Percentiles rank a stretch among this genome's conserved stretches.
phyloP scores from a whole-genome alignment of 92 coral and sea anemone species.

The Pocillopora meandrina region DNA sequence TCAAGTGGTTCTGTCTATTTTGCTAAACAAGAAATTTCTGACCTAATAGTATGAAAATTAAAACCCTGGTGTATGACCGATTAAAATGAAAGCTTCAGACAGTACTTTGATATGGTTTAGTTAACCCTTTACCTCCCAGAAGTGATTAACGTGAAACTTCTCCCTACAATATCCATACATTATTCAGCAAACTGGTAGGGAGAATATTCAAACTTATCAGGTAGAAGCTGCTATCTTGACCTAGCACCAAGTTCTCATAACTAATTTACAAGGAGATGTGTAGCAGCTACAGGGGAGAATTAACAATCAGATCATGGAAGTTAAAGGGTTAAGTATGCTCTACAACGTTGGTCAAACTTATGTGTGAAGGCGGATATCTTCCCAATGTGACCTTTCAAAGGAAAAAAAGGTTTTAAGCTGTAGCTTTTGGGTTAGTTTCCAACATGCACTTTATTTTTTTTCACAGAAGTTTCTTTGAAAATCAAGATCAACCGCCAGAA shows the following conservation, averaged over 20 bases:
- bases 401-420: background rate
- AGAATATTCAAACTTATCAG: too few species aligned
- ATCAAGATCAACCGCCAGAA: conserved; percentile 28
- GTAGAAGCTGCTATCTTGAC: too few species aligned
- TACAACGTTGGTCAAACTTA: conserved; percentile 4
- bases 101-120: conserved; percentile 2
- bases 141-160: too few species aligned
- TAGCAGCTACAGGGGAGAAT: too few species aligned
- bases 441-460: background rate
- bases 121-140: background rate
- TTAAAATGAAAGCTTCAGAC: background rate
- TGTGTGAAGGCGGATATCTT: background rate
- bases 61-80: background rate
- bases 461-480: conserved; percentile 27
- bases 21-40: background rate
- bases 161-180: too few species aligned
- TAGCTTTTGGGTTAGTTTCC: background rate
- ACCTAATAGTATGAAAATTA: too few species aligned
- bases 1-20: background rate
- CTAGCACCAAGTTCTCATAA: too few species aligned
- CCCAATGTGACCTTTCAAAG: conserved; percentile 2
- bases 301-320: too few species aligned
- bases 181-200: too few species aligned
- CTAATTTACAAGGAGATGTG: too few species aligned
- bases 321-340: background rate